These are phyloP conservation scores for Cyanoramphus novaezelandiae DNA, from an alignment of 2,113 vertebrate species.

Conservation along the genomic window DNA sequence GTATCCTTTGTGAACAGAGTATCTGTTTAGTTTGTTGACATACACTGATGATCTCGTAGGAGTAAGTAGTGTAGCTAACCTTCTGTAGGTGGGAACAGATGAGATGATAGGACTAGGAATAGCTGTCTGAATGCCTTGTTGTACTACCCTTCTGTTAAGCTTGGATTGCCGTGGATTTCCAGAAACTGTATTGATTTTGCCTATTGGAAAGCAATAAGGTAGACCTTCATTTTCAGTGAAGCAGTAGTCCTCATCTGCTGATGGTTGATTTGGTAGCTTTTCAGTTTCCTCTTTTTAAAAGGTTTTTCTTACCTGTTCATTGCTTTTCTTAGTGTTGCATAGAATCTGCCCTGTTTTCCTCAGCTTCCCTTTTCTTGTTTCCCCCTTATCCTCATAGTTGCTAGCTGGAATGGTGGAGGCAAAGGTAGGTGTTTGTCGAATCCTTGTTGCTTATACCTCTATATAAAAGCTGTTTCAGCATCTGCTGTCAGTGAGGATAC, in stretches of 20 bases:
- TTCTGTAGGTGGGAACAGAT: not conserved
- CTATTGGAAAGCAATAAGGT: rapidly evolving
- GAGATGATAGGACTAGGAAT: not conserved
- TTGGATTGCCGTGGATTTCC: not conserved
- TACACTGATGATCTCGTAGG: not conserved
- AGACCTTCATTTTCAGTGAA: not conserved
- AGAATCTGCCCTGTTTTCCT: not conserved
- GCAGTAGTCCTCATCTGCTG: not conserved
- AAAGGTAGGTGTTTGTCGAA: not conserved
- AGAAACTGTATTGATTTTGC: not conserved
- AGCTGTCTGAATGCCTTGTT: not conserved
- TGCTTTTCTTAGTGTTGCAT: not conserved
- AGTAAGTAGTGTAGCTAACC: not conserved
- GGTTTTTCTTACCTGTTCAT: not conserved
- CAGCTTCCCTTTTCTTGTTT: not conserved
- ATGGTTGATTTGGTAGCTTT: not conserved
- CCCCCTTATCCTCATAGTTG: not conserved
- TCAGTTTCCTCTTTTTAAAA: not conserved
- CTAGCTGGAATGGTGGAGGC: not conserved
- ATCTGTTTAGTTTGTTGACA: not conserved
- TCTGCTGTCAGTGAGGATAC: not conserved
- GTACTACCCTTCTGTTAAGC: not conserved
- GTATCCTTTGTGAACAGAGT: not conserved
- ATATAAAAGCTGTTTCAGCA: not conserved
- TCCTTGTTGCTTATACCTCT: rapidly evolving